Base-by-base conservation (phyloP, 2,888 invertebrate genomes). In the Monoplex corrugatus region DNA sequence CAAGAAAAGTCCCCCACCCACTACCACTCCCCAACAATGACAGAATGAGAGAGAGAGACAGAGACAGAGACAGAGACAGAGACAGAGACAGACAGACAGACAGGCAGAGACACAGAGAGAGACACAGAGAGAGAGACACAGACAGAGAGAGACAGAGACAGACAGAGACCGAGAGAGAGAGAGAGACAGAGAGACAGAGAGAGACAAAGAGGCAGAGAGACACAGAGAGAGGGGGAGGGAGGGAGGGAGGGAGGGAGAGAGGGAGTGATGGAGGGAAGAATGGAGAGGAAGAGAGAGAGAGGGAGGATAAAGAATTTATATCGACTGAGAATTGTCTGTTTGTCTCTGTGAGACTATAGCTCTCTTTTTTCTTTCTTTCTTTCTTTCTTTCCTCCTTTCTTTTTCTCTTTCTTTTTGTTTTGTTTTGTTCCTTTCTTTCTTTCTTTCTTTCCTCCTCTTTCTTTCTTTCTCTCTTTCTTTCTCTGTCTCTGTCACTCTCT, bases 1-100 rank as follows among this genome's bases (percentile, higher is more conserved):
- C n/a, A n/a, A n/a, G n/a, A n/a, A n/a, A n/a, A n/a, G n/a, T n/a
- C n/a, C n/a, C n/a, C n/a, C n/a, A n/a, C n/a, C n/a, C n/a, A n/a
- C n/a, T n/a, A n/a, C n/a, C n/a, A n/a, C n/a, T n/a, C n/a, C n/a
- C n/a, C n/a, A n/a, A n/a, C n/a, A n/a, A n/a, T n/a, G n/a, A 45
- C 40, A 80, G 45, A 50, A 44, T 83, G 83, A 82, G 35, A 43
- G 40, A 84, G 88, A 88, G 83, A 83, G 44, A 44, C 13, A 83
- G 83, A 72, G 84, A 88, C 28, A 57, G 45, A 83, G 83, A 80
- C 28, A 82, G 35, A 10, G 45, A 38, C 50, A 44, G 75, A 16
- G 45, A 40, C 35, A 87, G 38, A 35, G 50, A 63, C 10, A 84
- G 19, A 84, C 3, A 84, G 32, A 45, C n/a, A 38, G 28, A 43